These are phyloP conservation scores for Isoperla grammatica DNA, from an alignment of 2,888 invertebrate species.

Conservation along the genomic window DNA sequence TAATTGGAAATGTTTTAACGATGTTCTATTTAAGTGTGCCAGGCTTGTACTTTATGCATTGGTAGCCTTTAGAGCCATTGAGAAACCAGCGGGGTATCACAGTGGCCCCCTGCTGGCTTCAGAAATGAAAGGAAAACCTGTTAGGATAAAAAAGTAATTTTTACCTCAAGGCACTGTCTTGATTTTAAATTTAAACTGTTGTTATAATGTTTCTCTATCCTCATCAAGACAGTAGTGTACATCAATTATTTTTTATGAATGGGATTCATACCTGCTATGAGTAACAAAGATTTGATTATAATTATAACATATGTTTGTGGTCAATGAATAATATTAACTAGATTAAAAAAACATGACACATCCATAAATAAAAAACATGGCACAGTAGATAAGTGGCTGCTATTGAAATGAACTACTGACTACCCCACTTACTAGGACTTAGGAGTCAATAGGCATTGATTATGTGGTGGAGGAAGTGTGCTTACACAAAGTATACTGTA, in stretches of 20 bases:
- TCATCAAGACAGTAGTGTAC: conserved; percentile 1
- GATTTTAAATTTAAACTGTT: conserved; percentile 25
- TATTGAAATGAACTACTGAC: no score
- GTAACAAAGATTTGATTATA: no score
- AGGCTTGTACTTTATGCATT: conserved; percentile 12
- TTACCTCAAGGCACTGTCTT: conserved; percentile 10
- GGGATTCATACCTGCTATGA: neutral
- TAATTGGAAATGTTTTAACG: conserved; percentile 15
- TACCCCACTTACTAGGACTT: no score
- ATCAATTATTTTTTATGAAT: conserved; percentile 1
- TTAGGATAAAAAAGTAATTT: conserved; percentile 16
- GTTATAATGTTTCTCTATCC: conserved; percentile 25
- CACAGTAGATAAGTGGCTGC: no score
- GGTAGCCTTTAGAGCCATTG: conserved; percentile 20
- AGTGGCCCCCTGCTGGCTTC: conserved; percentile 25
- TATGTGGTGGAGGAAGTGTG: no score
- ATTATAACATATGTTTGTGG: no score
- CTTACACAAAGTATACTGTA: no score
- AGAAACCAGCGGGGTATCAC: conserved; percentile 23
- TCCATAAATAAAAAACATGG: no score
- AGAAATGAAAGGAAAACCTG: conserved; percentile 28
- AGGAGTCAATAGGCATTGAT: no score
- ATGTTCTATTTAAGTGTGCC: conserved; percentile 6
- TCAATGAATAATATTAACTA: no score
- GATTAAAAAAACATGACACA: no score